phyloP scores from a whole-genome alignment of 2,888 invertebrate species.

The Lochmaea capreae region DNA sequence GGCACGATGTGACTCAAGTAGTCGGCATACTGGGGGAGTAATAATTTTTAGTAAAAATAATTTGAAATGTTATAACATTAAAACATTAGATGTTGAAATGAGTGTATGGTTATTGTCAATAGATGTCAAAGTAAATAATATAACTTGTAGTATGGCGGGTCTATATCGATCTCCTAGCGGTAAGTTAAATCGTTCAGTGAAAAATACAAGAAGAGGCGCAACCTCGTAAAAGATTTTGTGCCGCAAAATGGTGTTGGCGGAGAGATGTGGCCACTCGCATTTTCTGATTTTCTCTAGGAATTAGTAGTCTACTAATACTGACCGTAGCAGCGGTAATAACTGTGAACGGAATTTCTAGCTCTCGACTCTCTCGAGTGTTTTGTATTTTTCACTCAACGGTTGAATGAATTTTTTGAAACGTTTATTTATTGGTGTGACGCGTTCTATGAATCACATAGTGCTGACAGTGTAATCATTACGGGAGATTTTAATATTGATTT shows the following conservation, averaged over 20 bases:
- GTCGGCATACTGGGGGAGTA: conserved; percentile 14
- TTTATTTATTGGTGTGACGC: conserved; percentile 4
- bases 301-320: too few relatives aligned
- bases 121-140: conserved; percentile 10
- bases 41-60: conserved; percentile 5
- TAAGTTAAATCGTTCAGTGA: too few relatives aligned
- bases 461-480: background rate
- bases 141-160: background rate
- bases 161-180: conserved; percentile 10
- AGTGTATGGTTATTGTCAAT: conserved; percentile 10
- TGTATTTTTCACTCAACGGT: too few relatives aligned
- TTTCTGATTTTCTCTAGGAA: too few relatives aligned
- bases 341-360: too few relatives aligned
- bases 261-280: too few relatives aligned
- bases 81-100: conserved; percentile 13
- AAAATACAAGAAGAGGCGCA: too few relatives aligned
- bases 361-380: too few relatives aligned
- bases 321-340: too few relatives aligned
- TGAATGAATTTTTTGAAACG: background rate
- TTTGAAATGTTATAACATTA: background rate
- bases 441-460: background rate
- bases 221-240: too few relatives aligned
- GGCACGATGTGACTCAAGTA: conserved; percentile 10
- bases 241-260: too few relatives aligned
- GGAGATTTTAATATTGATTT: conserved; percentile 17